phyloP scores from a whole-genome alignment of 2,888 invertebrate genomes.

The Ochropleura leucogaster region DNA sequence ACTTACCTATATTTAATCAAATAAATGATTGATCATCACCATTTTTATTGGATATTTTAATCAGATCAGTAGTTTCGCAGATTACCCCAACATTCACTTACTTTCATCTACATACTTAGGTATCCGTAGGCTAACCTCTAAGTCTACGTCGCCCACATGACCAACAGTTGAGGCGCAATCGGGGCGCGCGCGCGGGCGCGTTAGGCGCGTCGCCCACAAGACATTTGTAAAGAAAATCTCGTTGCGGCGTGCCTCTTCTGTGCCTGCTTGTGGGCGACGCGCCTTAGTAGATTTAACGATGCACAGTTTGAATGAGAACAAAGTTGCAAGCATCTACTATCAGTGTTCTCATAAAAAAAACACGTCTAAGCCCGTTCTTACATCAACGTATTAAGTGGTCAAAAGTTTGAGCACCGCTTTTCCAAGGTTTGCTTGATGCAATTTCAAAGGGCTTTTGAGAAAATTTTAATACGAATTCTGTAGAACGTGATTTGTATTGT shows the following conservation, averaged over 20 bases:
- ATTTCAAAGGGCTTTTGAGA: conserved; percentile 53
- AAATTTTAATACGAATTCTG: conserved; percentile 57
- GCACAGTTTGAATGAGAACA: background rate
- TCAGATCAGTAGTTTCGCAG: background rate
- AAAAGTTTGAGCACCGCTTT: conserved; percentile 52
- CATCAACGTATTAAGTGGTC: conserved; percentile 12
- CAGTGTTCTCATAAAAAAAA: conserved; percentile 5
- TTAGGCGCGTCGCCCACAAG: too few relatives aligned
- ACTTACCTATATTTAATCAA: too few relatives aligned
- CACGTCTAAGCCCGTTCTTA: background rate
- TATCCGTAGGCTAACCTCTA: background rate
- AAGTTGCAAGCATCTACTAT: background rate
- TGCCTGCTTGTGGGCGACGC: too few relatives aligned
- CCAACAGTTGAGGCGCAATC: too few relatives aligned
- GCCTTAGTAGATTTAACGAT: background rate
- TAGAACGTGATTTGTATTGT: conserved; percentile 45
- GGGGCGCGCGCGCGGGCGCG: too few relatives aligned
- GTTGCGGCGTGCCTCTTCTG: too few relatives aligned
- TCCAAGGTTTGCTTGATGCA: conserved; percentile 35
- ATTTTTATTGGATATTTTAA: too few relatives aligned
- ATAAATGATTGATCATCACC: too few relatives aligned
- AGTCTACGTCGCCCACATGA: too few relatives aligned
- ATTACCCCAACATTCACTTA: background rate
- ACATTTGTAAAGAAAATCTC: too few relatives aligned
- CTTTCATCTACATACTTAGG: background rate